Evolutionary conservation across 2,113 vertebrate species (phyloP), one percentile per base, ranked within the genome.

Genomic region (Cyphomyrus plagiostoma): DNA sequence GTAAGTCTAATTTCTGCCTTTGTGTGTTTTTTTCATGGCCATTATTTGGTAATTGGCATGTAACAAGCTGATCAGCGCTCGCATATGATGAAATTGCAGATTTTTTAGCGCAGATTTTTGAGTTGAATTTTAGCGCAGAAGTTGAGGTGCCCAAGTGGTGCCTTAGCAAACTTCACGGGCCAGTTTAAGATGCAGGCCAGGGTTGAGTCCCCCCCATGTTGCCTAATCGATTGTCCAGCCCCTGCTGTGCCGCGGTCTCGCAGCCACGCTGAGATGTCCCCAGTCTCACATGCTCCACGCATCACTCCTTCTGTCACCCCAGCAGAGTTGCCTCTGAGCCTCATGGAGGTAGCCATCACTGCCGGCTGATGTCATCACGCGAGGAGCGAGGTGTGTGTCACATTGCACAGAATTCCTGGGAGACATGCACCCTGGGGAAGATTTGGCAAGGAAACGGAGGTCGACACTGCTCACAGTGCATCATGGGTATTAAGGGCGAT

Each of bases 11-110:
- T 11, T 84, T 84, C 19, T 42, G 42, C 82, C 42, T 45, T 17
- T 84, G 45, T 48, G 45, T 48, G 7, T 84, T 35, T 84, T 84
- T 84, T 84, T 4, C 39, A 46, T 1, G 21, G 21, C 45, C 39
- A 21, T 84, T 46, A 84, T 46, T 84, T 23, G 46, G 39, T 84
- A 84, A 46, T 21, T 48, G 35, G 4, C 45, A n/a, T 49, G 45
- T 23, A 87, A 23, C 62, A 50, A 4, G 39, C 92, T 91, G 91
- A 93, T 91, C 89, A 89, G 88, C 89, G 91, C 89, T 85, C 86
- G 87, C 89, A 88, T 88, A 23, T 49, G 62, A 88, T 49, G 26
- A 88, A 19, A 82, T n/a, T 93, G 88, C 91, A 82, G 53, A 90
- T 91, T 66, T 90, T 89, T 42, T 35, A 48, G 10, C 62, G 19